Evolutionary conservation across 1,140 invertebrate species (phyloP).

Genomic region (Heliconius nattereri): DNA sequence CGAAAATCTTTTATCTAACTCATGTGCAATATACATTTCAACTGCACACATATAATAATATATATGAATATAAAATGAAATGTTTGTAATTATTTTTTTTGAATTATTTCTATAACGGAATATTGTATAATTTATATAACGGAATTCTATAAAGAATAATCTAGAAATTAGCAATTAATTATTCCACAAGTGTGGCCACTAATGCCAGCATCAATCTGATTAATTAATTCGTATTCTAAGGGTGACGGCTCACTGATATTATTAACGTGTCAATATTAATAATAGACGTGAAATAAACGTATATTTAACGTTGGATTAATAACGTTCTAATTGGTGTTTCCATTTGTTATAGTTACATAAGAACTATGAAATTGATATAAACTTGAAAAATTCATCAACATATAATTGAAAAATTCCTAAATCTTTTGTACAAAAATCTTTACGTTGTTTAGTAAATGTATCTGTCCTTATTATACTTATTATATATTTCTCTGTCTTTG

Average conservation of each 20-base stretch:
- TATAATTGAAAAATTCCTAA: too few relatives aligned
- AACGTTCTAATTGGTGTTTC: neutral
- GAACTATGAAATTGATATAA: neutral
- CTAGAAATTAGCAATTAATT: neutral
- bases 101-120: too few relatives aligned
- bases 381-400: neutral
- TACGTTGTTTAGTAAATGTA: too few relatives aligned
- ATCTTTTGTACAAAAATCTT: too few relatives aligned
- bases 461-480: too few relatives aligned
- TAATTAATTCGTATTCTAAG: slow-evolving; percentile 7
- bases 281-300: slow-evolving; percentile 4
- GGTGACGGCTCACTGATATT: neutral
- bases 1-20: too few relatives aligned
- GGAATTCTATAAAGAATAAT: neutral
- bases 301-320: neutral
- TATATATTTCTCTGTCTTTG: too few relatives aligned
- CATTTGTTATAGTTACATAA: neutral
- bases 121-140: too few relatives aligned
- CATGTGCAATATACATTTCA: too few relatives aligned
- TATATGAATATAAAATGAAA: neutral
- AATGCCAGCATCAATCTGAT: neutral
- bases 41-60: too few relatives aligned
- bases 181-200: slow-evolving; percentile 10
- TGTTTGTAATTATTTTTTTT: neutral
- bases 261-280: slow-evolving; percentile 5